These are phyloP conservation scores for Cenopis cana DNA, from an alignment of 2,888 invertebrate genomes.

Conservation along the genomic window DNA sequence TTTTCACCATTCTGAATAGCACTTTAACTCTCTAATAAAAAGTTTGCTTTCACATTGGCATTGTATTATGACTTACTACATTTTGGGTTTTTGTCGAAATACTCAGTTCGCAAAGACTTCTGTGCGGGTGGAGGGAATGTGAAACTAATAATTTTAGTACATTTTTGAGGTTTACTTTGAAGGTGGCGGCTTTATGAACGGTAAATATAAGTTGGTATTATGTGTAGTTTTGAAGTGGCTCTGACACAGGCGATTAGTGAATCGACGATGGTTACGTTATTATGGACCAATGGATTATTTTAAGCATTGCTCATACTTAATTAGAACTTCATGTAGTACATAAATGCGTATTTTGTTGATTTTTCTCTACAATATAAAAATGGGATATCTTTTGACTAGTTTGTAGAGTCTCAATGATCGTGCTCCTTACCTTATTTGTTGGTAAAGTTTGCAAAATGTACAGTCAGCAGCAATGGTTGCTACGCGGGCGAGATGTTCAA, in stretches of 20 bases:
- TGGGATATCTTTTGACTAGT: too few relatives aligned
- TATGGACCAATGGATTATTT: conserved; percentile 12
- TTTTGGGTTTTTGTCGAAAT: neutral
- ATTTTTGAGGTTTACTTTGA: neutral
- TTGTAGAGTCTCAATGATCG: too few relatives aligned
- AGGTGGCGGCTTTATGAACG: conserved; percentile 11
- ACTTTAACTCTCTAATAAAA: neutral
- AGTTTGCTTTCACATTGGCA: conserved; percentile 5
- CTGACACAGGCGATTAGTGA: conserved; percentile 5
- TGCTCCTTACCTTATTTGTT: too few relatives aligned
- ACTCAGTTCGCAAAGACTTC: conserved; percentile 34
- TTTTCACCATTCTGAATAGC: neutral
- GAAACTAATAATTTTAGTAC: conserved; percentile 5
- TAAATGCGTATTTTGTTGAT: too few relatives aligned
- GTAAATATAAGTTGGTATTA: conserved; percentile 27
- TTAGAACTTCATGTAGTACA: too few relatives aligned
- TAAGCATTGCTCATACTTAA: neutral
- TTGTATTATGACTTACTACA: neutral
- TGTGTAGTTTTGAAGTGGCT: conserved; percentile 7
- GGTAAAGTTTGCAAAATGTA: too few relatives aligned
- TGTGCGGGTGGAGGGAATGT: conserved; percentile 30
- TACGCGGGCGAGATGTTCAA: too few relatives aligned
- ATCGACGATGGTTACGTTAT: conserved; percentile 1
- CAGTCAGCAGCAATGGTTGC: too few relatives aligned
- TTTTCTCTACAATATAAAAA: too few relatives aligned